Base-by-base conservation (phyloP, 2,888 invertebrate species). In the Xanthorhoe designata region DNA sequence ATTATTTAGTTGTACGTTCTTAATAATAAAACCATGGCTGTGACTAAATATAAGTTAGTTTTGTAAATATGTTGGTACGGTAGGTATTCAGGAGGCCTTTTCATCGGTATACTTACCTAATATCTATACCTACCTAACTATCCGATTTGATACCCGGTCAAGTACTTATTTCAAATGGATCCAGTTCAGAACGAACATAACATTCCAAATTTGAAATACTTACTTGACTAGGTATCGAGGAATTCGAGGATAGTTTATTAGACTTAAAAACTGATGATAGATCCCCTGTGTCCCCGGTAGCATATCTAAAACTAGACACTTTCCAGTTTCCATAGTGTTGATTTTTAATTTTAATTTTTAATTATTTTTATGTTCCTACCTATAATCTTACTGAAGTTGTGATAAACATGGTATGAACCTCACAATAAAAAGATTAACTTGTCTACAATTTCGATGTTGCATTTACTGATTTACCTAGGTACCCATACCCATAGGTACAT, bases 21-120 rank as follows among this genome's bases (percentile, higher is more conserved):
- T 57, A 47, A 10, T 51, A 56, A 10, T 42, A 42, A 42, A 18
- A 24, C n/a, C 66, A 60, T 64, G 72, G 72, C 72, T 73, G 72
- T 73, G 72, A 73, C 49, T 71, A 71, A 51, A 60, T 63, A 61
- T 61, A 29, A 47, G 38, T 42, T 2, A 10, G 13, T 42, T 1
- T 2, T 13, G 10, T 42, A 13, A 42, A 42, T 2, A 3, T 32
- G 38, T n/a, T n/a, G n/a, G n/a, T 42, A 42, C 10, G 38, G 10
- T 13, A 13, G 38, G 10, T 38, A 38, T 6, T 6, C 35, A n/a
- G n/a, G n/a, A n/a, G n/a, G n/a, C n/a, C n/a, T n/a, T n/a, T n/a
- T 8, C 35, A 35, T 8, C 9, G 1, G 35, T 35, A n/a, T n/a
- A n/a, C n/a, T n/a, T n/a, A n/a, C n/a, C n/a, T n/a, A n/a, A n/a